Base-by-base conservation (phyloP, 64 coral and sea anemone species). In the Porites lutea region DNA sequence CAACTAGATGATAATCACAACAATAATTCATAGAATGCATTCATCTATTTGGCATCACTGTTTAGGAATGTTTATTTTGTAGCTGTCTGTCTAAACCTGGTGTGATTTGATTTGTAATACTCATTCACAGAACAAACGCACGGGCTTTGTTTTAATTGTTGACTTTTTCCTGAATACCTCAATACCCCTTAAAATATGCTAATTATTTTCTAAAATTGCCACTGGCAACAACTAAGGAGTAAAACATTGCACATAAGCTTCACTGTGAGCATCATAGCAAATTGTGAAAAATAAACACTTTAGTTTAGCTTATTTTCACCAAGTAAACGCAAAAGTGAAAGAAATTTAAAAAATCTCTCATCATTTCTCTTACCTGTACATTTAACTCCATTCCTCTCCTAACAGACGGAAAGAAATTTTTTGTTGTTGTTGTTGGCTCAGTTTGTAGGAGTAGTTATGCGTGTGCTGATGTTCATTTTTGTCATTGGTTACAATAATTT, bases 1-100 rank as follows among this genome's bases (percentile, higher is more conserved):
- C 8, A 68, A 44, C 78, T 80, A 2, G 8, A 10, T 48, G 16
- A 48, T 21, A 68, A 69, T 20, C 63, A 5, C 20, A 48, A 13
- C 27, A 37, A 58, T 63, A 8, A 52, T 68, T 84, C 46, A 13
- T 13, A 69, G 52, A 68, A 60, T 43, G 23, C 19, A 51, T 67
- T 13, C 18, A 84, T 84, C 9, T 11, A 22, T 50, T 4, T 76
- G 73, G 73, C 19, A 45, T n/a, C 44, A n/a, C 37, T 3, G 46
- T 49, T n/a, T 6, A 65, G 81, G 81, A 84, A 69, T 84, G 81
- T 84, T 84, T 84, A 69, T 51, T 84, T 84, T 68, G 15, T 45
- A 84, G 44, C 20, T 82, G 58, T 44, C 79, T 65, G 37, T 68
- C 45, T 68, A 84, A 65, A 84, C 47, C 48, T 8, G 43, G n/a